Percentiles rank a stretch among this genome's conserved stretches.
These are phyloP conservation scores for Scaptodrosophila lebanonensis DNA, from an alignment of 1,140 invertebrate genomes.

Conservation along the genomic window DNA sequence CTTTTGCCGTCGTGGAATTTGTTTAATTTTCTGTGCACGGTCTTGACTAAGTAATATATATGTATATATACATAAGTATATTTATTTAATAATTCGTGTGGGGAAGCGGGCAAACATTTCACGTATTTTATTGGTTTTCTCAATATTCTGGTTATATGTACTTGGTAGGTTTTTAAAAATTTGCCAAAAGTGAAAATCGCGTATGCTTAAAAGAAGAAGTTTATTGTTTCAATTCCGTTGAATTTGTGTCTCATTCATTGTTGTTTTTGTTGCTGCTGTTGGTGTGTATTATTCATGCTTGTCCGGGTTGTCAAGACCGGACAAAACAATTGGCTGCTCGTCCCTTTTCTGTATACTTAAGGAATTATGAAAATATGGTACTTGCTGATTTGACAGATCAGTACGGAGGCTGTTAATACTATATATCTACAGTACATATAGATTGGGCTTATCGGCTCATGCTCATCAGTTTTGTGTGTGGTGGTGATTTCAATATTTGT, in stretches of 20 bases:
- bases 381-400: too few relatives aligned
- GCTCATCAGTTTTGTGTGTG: too few relatives aligned
- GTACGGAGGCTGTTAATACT: too few relatives aligned
- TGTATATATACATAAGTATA: conserved; percentile 3
- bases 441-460: too few relatives aligned
- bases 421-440: too few relatives aligned
- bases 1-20: not conserved
- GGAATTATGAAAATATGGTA: too few relatives aligned
- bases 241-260: not conserved
- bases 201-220: not conserved
- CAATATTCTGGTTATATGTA: conserved; percentile 1
- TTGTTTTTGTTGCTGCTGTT: conserved; percentile 11
- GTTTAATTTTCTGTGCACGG: conserved; percentile 1
- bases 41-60: not conserved
- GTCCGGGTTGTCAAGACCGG: not conserved
- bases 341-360: conserved; percentile 1
- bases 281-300: conserved; percentile 32
- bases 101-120: conserved; percentile 1
- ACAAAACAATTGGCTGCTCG: conserved; percentile 1
- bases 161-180: not conserved
- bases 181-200: not conserved
- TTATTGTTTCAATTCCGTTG: not conserved
- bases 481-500: too few relatives aligned
- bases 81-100: conserved; percentile 31
- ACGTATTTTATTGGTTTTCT: not conserved